Evolutionary conservation across 1,140 invertebrate genomes (phyloP), one percentile per base, ranked within the genome.

Genomic region (Himalopsyche phryganea): DNA sequence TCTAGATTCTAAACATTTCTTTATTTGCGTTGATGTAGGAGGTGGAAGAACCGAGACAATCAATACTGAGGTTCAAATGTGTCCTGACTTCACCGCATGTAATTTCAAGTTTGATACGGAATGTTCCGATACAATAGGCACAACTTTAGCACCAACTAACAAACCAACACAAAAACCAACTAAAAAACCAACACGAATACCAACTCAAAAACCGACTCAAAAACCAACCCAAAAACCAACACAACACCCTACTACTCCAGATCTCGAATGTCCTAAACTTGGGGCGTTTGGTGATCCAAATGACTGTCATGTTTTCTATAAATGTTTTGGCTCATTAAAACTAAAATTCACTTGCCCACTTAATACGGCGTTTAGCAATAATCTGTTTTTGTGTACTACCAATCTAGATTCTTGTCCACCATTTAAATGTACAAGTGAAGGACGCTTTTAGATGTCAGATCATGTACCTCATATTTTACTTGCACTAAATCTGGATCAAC

Each of bases 1-100:
- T 42, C 60, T 71, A 15, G 75, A 76, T 64, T 66, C 70, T 36
- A 76, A 73, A 38, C 71, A 74, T 66, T 77, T 77, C 50, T 71
- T 71, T 66, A 74, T 77, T 66, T 77, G 75, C 50, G 73, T 77
- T 15, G 73, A 77, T 58, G 56, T 74, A n/a, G 74, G 74, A 4
- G 65, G 63, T 10, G 72, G 72, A 17, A 38, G 71, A 2, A 71
- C 72, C 13, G 68, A 56, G 41, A 70, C 73, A n/a, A 65, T 76
- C 0, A 70, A 74, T 14, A 66, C 71, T 20, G 69, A 72, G 52
- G 19, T 67, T 11, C 69, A 75, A 46, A 66, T 63, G 11, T 76
- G 74, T 59, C 74, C 74, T 42, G 57, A 44, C 4, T 61, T 60
- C 15, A 72, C 70, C 11, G 65, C 66, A 20, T 77, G 75, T 41